phyloP scores from a whole-genome alignment of 1,140 invertebrate genomes.

The Stegodyphus mimosarum region DNA sequence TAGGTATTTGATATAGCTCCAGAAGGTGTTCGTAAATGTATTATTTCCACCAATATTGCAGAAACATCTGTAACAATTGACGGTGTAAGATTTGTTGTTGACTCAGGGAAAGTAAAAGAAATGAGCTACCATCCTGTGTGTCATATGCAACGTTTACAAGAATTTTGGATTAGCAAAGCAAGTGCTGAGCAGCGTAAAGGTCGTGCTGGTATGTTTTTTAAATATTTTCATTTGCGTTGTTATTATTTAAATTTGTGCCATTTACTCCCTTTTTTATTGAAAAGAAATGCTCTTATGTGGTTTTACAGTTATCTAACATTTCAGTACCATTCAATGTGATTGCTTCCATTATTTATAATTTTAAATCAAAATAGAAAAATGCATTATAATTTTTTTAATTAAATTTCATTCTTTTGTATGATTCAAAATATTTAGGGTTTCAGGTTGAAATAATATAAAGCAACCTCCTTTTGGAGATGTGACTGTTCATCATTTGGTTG shows the following conservation, averaged over 20 bases:
- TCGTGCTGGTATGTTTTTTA: slow-evolving; percentile 77
- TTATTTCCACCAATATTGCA: slow-evolving; percentile 99
- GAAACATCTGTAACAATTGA: slow-evolving; percentile 99
- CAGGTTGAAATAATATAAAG: too few relatives aligned
- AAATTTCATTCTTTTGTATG: too few relatives aligned
- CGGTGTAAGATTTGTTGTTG: slow-evolving; percentile 96
- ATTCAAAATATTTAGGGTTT: too few relatives aligned
- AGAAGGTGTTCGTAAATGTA: slow-evolving; percentile 94
- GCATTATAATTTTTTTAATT: too few relatives aligned
- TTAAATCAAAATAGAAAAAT: too few relatives aligned
- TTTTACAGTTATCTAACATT: too few relatives aligned
- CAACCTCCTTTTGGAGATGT: too few relatives aligned
- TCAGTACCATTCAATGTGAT: too few relatives aligned
- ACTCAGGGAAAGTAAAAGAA: slow-evolving; percentile 97
- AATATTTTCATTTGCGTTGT: neutral
- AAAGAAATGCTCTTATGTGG: too few relatives aligned
- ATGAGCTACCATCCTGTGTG: slow-evolving; percentile 93
- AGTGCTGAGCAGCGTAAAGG: slow-evolving; percentile 98
- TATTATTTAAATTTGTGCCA: too few relatives aligned
- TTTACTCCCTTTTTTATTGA: too few relatives aligned
- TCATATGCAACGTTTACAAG: slow-evolving; percentile 88
- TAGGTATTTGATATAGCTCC: slow-evolving; percentile 97
- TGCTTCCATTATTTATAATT: too few relatives aligned
- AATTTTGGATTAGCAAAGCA: slow-evolving; percentile 97
- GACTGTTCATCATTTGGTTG: neutral